These are phyloP conservation scores for Pangasius mekongensis DNA, from an alignment of 2,797 vertebrate genomes.

Conservation along the genomic window DNA sequence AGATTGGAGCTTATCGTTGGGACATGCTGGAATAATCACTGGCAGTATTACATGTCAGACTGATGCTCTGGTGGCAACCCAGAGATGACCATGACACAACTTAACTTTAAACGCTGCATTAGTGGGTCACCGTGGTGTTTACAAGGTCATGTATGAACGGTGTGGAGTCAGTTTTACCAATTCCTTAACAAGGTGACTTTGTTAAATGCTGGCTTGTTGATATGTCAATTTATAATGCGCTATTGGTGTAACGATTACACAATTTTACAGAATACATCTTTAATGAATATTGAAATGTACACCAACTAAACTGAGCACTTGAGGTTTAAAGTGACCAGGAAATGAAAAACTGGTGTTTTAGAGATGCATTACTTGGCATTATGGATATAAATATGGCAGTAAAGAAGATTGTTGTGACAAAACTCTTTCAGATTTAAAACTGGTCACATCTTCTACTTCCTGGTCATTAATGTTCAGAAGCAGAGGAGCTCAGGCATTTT, in stretches of 20 bases:
- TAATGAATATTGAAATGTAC: neutral
- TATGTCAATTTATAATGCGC: neutral
- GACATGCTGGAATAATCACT: neutral
- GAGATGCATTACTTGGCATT: neutral
- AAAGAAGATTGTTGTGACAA: neutral
- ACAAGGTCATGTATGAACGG: neutral
- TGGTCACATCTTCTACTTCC: neutral
- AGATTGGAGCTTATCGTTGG: neutral
- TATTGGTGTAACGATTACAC: neutral
- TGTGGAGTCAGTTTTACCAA: neutral
- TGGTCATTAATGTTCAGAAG: neutral
- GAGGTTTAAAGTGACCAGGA: neutral
- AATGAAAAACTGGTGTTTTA: neutral
- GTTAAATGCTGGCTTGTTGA: neutral
- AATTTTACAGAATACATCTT: neutral
- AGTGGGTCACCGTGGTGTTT: neutral
- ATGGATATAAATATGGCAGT: neutral
- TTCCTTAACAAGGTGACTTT: neutral
- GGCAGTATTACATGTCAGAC: constrained; percentile 4
- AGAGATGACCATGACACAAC: neutral
- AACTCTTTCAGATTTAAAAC: neutral
- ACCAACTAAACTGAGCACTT: neutral
- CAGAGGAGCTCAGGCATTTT: neutral
- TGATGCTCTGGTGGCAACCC: neutral
- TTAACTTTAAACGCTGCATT: neutral